Evolutionary conservation across 1,140 invertebrate genomes (phyloP).

Genomic region (Apis dorsata): DNA sequence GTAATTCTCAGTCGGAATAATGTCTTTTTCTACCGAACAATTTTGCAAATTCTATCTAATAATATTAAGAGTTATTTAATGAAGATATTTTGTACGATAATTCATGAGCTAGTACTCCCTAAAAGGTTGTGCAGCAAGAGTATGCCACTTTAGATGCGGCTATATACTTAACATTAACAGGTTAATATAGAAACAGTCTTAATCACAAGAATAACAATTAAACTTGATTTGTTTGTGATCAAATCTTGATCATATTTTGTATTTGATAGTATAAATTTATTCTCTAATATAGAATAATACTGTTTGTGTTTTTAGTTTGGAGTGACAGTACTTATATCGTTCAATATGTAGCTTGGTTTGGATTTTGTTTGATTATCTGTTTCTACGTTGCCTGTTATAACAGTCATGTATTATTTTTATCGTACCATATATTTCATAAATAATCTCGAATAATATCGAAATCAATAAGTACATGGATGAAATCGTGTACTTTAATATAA

Average conservation of each 20-base stretch:
- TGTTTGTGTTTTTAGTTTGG: background rate
- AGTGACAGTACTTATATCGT: slow-evolving; percentile 16
- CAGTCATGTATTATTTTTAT: slow-evolving; percentile 3
- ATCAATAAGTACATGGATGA: background rate
- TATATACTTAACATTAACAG: slow-evolving; percentile 62
- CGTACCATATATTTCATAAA: slow-evolving; percentile 32
- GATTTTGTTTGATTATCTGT: slow-evolving; percentile 13
- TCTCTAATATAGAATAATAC: background rate
- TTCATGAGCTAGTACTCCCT: slow-evolving; percentile 38
- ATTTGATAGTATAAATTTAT: background rate
- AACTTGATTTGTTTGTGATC: background rate
- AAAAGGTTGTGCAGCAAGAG: slow-evolving; percentile 47
- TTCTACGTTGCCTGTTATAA: slow-evolving; percentile 33
- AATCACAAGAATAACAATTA: background rate
- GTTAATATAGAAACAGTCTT: slow-evolving; percentile 38
- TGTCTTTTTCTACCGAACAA: background rate
- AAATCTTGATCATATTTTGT: background rate
- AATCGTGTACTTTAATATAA: slow-evolving; percentile 42
- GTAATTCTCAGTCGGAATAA: background rate
- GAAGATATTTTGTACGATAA: slow-evolving; percentile 23
- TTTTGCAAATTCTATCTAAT: slow-evolving; percentile 1
- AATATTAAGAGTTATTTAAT: slow-evolving; percentile 26
- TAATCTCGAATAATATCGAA: slow-evolving; percentile 20
- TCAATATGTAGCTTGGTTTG: background rate
- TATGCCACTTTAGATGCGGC: slow-evolving; percentile 52